Conservation (phyloP, 2,797 vertebrate species). For the Sylvia borin region DNA sequence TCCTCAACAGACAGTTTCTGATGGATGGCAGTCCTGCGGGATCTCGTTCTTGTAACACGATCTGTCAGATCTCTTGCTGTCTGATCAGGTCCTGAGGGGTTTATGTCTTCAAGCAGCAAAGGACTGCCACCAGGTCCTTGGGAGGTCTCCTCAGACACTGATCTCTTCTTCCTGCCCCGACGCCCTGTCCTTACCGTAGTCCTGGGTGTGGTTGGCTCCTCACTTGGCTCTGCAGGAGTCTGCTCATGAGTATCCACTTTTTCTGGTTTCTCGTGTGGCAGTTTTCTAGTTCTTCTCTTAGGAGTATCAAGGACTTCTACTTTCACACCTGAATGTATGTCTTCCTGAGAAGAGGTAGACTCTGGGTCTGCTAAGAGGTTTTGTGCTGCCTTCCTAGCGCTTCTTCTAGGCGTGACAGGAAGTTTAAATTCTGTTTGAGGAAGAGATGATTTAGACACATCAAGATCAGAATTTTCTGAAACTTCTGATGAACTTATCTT, state of each 20-base stretch:
- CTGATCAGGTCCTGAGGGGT: not conserved
- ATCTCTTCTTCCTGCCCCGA: constrained; percentile 38
- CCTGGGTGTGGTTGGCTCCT: not conserved
- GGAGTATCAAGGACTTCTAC: constrained; percentile 15
- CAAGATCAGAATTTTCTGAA: constrained; percentile 30
- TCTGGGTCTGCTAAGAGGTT: not conserved
- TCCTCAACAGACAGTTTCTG: constrained; percentile 52
- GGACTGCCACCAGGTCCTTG: not conserved
- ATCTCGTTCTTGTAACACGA: constrained; percentile 62
- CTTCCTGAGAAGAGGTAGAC: not conserved
- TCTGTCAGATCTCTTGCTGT: not conserved
- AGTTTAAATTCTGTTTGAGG: constrained; percentile 29
- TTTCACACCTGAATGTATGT: not conserved
- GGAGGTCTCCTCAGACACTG: not conserved
- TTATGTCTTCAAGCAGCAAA: not conserved
- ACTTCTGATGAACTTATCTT: not conserved
- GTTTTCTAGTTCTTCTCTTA: constrained; percentile 54
- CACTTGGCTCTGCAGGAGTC: not conserved
- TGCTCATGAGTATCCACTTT: not conserved
- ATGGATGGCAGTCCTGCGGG: not conserved
- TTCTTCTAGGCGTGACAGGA: constrained; percentile 60
- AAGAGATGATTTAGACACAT: not conserved
- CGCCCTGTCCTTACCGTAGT: constrained; percentile 13
- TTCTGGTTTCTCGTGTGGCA: not conserved
- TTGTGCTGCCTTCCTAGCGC: constrained; percentile 53